Conservation (phyloP, 2,113 vertebrate species). For the Catagonus wagneri region DNA sequence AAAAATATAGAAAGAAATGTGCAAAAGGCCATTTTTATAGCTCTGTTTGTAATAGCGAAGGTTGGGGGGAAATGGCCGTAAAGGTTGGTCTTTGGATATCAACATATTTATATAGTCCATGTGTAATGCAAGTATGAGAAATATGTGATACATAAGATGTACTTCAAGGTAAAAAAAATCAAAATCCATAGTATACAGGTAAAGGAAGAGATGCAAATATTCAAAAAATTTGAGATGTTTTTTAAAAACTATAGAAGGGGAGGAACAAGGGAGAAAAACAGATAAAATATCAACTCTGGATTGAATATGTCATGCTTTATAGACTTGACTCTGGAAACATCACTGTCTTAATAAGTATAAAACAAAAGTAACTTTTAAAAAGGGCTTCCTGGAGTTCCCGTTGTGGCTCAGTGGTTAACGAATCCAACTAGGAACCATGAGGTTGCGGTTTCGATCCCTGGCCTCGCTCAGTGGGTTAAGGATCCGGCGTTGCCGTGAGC, state of each 20-base stretch:
- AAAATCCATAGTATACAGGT: background rate
- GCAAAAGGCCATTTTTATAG: background rate
- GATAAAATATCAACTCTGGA: background rate
- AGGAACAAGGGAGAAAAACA: background rate
- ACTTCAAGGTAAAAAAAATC: background rate
- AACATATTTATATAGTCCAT: background rate
- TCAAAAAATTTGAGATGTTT: background rate
- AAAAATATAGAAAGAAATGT: slow-evolving; percentile 7
- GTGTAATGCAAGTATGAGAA: background rate
- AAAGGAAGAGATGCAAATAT: background rate
- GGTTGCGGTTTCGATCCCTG: too few relatives aligned
- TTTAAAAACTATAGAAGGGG: background rate
- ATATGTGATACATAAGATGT: background rate
- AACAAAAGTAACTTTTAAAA: background rate
- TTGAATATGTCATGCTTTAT: background rate
- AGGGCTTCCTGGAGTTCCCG: too few relatives aligned
- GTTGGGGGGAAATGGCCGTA: background rate
- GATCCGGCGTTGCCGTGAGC: too few relatives aligned
- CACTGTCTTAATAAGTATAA: background rate
- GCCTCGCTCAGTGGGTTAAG: too few relatives aligned
- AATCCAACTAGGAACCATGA: too few relatives aligned
- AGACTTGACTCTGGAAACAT: background rate
- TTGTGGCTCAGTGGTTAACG: too few relatives aligned
- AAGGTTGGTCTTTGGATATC: background rate
- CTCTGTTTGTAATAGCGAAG: background rate